Percentiles rank a stretch among this genome's conserved stretches.
Evolutionary conservation across 2,113 vertebrate genomes (phyloP).

Genomic region (Pitta sordida): DNA sequence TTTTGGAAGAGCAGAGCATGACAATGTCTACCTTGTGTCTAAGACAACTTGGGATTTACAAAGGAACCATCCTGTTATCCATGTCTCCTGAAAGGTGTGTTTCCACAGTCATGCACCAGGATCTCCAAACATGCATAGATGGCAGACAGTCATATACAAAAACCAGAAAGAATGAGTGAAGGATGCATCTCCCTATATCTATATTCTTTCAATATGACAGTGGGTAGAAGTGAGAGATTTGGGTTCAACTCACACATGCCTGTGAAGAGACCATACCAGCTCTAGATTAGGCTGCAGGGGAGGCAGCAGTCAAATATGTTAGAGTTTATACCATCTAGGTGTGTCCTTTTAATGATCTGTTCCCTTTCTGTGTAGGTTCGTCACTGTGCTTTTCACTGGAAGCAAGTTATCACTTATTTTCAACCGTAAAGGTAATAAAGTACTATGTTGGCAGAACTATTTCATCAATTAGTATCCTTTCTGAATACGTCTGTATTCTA

Average conservation of each 20-base stretch:
- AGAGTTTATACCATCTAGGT: not conserved
- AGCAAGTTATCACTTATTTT: not conserved
- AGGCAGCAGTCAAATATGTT: not conserved
- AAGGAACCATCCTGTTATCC: not conserved
- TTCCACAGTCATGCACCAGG: not conserved
- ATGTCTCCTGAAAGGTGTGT: not conserved
- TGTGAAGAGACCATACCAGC: not conserved
- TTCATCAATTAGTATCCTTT: not conserved
- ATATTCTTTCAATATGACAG: not conserved
- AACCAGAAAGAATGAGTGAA: not conserved
- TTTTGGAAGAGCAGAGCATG: not conserved
- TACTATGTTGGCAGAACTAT: not conserved
- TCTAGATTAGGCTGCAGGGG: not conserved
- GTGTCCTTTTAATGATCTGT: not conserved
- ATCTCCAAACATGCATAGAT: not conserved
- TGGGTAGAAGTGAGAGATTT: not conserved
- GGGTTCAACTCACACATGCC: not conserved
- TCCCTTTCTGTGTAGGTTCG: not conserved
- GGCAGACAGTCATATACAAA: fast-evolving
- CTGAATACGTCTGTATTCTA: not conserved
- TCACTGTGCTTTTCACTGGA: not conserved
- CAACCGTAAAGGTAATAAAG: not conserved
- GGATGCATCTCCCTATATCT: not conserved
- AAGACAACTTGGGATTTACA: not conserved
- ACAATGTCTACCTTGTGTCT: not conserved